These are phyloP conservation scores for Hirtodrosophila confusa DNA, from an alignment of 2,888 invertebrate species.

Conservation along the genomic window DNA sequence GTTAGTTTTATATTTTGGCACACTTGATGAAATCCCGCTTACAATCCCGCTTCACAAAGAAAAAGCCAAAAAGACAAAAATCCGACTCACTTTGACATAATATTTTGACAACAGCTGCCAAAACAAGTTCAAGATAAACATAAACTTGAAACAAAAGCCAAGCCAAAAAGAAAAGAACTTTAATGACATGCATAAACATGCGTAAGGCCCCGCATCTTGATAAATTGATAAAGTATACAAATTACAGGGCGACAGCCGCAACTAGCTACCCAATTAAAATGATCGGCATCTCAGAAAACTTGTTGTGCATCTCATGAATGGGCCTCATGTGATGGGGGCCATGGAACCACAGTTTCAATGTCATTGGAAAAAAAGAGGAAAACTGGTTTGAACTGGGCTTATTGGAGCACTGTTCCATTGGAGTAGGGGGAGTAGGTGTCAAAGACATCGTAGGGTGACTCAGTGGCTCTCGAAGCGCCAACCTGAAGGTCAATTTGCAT, in stretches of 20 bases:
- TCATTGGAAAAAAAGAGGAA: slow-evolving; percentile 21
- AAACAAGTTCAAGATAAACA: slow-evolving; percentile 29
- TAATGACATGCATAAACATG: slow-evolving; percentile 70
- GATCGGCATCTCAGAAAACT: slow-evolving; percentile 56
- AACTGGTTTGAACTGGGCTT: slow-evolving; percentile 58
- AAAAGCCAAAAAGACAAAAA: slow-evolving; percentile 1
- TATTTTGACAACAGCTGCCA: slow-evolving; percentile 74
- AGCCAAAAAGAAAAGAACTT: slow-evolving; percentile 11
- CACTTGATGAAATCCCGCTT: neutral
- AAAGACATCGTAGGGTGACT: slow-evolving; percentile 51
- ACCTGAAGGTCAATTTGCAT: slow-evolving; percentile 60
- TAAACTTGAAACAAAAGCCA: slow-evolving; percentile 1
- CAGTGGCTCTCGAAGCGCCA: slow-evolving; percentile 23
- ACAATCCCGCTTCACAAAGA: slow-evolving; percentile 15
- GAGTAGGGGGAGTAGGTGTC: slow-evolving; percentile 55
- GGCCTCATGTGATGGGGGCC: slow-evolving; percentile 33
- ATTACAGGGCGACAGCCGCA: slow-evolving; percentile 51
- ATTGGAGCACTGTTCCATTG: slow-evolving; percentile 21
- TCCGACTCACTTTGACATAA: slow-evolving; percentile 15
- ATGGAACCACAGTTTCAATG: slow-evolving; percentile 51
- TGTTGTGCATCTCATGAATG: slow-evolving; percentile 71
- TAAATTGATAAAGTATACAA: slow-evolving; percentile 74
- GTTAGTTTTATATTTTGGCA: too few species aligned
- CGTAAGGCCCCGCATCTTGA: slow-evolving; percentile 55
- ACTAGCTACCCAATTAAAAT: slow-evolving; percentile 62